phyloP scores from a whole-genome alignment of 2,113 vertebrate genomes.

The Hypocryptadius cinnamomeus region DNA sequence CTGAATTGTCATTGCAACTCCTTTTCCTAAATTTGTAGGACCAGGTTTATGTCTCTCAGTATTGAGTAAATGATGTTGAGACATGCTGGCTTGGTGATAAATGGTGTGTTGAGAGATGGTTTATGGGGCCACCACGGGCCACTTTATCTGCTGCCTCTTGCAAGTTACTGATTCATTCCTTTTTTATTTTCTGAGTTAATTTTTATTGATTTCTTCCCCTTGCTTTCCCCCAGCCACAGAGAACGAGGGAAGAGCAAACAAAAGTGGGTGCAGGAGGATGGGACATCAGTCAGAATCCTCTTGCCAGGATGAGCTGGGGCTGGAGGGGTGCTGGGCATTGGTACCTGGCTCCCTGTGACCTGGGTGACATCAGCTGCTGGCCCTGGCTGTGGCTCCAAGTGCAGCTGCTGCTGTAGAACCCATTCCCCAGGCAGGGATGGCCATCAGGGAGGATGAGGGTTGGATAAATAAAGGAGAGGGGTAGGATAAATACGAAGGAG shows the following conservation, averaged over 20 bases:
- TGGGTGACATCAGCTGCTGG: neutral
- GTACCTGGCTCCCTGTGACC: neutral
- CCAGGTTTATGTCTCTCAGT: neutral
- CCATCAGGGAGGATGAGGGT: neutral
- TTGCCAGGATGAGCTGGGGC: neutral
- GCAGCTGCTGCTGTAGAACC: neutral
- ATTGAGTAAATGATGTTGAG: neutral
- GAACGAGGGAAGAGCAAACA: neutral
- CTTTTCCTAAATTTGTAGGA: neutral
- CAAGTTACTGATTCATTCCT: neutral
- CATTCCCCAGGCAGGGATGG: neutral
- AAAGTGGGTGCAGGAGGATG: neutral
- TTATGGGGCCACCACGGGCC: neutral
- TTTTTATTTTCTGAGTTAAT: constrained; percentile 26
- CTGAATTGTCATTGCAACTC: neutral
- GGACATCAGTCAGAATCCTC: neutral
- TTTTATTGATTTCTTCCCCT: constrained; percentile 23
- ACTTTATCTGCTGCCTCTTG: neutral
- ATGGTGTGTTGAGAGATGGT: neutral
- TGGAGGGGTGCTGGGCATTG: neutral
- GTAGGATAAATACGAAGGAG: neutral
- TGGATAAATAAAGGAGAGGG: neutral
- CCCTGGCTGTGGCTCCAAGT: neutral
- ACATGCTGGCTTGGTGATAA: neutral
- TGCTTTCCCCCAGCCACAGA: neutral